phyloP scores from a whole-genome alignment of 1,140 invertebrate genomes.

The Zaprionus ornatus region DNA sequence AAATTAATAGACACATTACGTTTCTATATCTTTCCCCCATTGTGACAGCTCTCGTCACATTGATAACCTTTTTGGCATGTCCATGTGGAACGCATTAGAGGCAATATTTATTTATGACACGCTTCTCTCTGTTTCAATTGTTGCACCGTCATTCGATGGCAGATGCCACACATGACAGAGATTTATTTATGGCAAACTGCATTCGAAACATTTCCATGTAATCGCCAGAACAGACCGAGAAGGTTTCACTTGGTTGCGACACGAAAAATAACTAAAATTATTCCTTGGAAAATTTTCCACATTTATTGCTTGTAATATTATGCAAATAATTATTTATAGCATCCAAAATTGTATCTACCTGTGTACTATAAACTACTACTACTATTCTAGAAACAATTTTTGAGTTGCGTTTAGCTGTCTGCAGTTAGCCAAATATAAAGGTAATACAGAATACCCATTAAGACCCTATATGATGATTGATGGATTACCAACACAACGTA shows the following conservation, averaged over 20 bases:
- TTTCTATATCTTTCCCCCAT: conserved; percentile 4
- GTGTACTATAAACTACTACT: background rate
- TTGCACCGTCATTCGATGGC: conserved; percentile 18
- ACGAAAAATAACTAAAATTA: conserved; percentile 9
- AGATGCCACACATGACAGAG: conserved; percentile 12
- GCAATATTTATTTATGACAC: conserved; percentile 25
- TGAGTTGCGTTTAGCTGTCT: background rate
- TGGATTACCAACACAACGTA: background rate
- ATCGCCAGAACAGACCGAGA: background rate
- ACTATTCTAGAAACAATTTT: background rate
- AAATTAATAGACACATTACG: conserved; percentile 27
- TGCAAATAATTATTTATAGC: too few species aligned
- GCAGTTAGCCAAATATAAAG: background rate
- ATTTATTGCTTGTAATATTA: too few species aligned
- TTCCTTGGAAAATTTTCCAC: background rate
- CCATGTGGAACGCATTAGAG: conserved; percentile 45
- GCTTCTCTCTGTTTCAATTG: conserved; percentile 2
- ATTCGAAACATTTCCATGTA: conserved; percentile 17
- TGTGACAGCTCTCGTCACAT: conserved; percentile 31
- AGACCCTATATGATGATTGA: background rate
- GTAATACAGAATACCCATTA: background rate
- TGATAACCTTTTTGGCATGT: conserved; percentile 36
- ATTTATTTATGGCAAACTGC: conserved; percentile 24
- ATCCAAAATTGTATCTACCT: too few species aligned
- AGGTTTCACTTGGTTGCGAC: conserved; percentile 8